phyloP scores from a whole-genome alignment of 2,113 vertebrate species.

The Anolis carolinensis region DNA sequence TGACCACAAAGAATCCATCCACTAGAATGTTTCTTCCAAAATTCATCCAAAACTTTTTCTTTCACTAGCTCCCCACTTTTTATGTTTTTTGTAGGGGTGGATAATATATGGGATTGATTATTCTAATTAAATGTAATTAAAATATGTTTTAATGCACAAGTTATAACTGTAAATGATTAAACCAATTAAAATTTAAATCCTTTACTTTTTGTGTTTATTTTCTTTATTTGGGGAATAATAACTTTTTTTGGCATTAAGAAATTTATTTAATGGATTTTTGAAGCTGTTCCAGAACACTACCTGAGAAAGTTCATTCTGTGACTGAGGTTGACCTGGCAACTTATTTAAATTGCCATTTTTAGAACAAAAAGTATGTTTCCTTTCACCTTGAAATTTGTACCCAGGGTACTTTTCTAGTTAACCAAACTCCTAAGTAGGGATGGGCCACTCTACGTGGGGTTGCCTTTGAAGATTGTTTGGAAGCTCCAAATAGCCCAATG shows the following conservation, averaged over 20 bases:
- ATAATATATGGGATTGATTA: slow-evolving; percentile 14
- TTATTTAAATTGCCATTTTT: too few species aligned
- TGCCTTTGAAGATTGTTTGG: too few species aligned
- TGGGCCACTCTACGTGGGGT: too few species aligned
- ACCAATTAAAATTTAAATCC: not conserved
- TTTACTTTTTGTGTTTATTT: slow-evolving; percentile 18
- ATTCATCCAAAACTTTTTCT: too few species aligned
- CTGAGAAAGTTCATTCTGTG: slow-evolving; percentile 18
- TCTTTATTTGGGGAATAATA: not conserved
- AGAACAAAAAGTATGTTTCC: too few species aligned
- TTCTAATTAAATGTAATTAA: slow-evolving; percentile 25
- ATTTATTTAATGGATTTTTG: not conserved
- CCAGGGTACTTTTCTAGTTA: not conserved
- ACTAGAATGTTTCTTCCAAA: too few species aligned
- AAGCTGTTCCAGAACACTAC: not conserved
- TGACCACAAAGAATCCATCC: too few species aligned
- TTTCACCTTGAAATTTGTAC: not conserved
- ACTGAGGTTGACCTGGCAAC: not conserved
- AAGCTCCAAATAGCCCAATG: too few species aligned
- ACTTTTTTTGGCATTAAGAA: not conserved
- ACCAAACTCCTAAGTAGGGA: not conserved
- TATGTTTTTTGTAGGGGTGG: too few species aligned
- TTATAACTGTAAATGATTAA: slow-evolving; percentile 21
- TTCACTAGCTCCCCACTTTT: too few species aligned
- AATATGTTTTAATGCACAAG: slow-evolving; percentile 43